Evolutionary conservation across 2,113 vertebrate species (phyloP).

Genomic region (Sebastes fasciatus): DNA sequence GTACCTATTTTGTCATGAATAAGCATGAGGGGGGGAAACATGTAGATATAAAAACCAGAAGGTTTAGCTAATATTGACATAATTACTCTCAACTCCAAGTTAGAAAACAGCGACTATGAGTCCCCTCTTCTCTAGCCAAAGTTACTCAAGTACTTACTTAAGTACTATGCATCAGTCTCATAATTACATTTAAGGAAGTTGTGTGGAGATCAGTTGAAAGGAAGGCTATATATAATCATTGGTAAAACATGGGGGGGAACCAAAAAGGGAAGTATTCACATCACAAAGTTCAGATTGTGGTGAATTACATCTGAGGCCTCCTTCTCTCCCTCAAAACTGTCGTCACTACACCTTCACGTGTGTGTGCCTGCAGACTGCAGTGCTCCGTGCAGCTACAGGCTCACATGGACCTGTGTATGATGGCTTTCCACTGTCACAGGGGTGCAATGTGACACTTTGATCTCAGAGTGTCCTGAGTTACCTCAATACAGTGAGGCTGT

Average conservation of each 20-base stretch:
- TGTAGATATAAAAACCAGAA: not conserved
- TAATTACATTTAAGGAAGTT: conserved; percentile 7
- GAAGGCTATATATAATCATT: not conserved
- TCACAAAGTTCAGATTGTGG: not conserved
- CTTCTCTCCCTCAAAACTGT: not conserved
- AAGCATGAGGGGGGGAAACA: not conserved
- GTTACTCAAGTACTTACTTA: not conserved
- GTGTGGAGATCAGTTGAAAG: not conserved
- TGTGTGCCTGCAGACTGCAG: conserved; percentile 52
- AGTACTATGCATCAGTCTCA: not conserved
- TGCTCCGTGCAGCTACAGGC: conserved; percentile 3
- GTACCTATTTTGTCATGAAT: not conserved
- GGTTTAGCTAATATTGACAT: not conserved
- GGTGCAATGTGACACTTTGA: conserved; percentile 87
- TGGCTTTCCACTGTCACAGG: conserved; percentile 86
- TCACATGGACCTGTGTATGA: conserved; percentile 58
- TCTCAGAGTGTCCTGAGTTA: conserved; percentile 71
- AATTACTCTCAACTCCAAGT: not conserved
- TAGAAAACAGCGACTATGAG: not conserved
- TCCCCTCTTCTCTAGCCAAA: not conserved
- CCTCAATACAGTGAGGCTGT: conserved; percentile 30
- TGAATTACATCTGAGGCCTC: conserved; percentile 1
- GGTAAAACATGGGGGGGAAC: not conserved
- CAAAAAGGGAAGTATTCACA: not conserved
- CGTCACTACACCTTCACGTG: conserved; percentile 28